These are phyloP conservation scores for Musca vetustissima DNA, from an alignment of 1,140 invertebrate genomes.

Conservation along the genomic window DNA sequence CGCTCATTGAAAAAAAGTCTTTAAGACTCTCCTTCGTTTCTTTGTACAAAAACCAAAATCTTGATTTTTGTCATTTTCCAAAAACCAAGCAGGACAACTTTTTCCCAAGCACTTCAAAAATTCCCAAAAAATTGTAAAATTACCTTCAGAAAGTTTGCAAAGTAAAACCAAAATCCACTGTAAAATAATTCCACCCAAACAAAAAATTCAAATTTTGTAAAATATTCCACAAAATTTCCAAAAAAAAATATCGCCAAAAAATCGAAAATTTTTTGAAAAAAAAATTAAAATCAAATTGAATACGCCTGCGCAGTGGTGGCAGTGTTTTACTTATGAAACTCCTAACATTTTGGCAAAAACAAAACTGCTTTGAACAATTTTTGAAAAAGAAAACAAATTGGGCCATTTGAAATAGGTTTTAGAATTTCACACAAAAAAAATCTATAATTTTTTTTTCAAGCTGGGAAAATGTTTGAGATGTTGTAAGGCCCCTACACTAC, in stretches of 20 bases:
- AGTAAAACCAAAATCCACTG: slow-evolving; percentile 21
- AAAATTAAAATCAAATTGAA: slow-evolving; percentile 15
- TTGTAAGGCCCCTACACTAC: too few relatives aligned
- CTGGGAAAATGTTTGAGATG: too few relatives aligned
- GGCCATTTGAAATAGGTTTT: slow-evolving; percentile 22
- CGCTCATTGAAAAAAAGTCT: too few relatives aligned
- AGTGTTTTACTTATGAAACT: slow-evolving; percentile 55
- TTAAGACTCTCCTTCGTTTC: too few relatives aligned
- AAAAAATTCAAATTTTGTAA: slow-evolving; percentile 1
- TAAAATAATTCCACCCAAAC: slow-evolving; percentile 6
- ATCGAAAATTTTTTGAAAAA: slow-evolving; percentile 5
- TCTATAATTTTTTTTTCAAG: too few relatives aligned
- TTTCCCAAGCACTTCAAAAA: too few relatives aligned
- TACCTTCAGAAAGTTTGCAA: background rate
- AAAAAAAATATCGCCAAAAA: background rate
- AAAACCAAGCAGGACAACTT: too few relatives aligned
- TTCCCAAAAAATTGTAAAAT: too few relatives aligned
- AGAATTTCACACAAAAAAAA: background rate
- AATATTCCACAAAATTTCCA: slow-evolving; percentile 7
- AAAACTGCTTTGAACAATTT: background rate
- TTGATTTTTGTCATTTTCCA: too few relatives aligned
- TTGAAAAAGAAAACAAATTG: slow-evolving; percentile 27
- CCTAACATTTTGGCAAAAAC: background rate
- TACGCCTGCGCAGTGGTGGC: slow-evolving; percentile 52
- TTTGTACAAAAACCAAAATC: too few relatives aligned